These are phyloP conservation scores for Naso thynnoides DNA, from an alignment of 2,797 vertebrate species.

Conservation along the genomic window DNA sequence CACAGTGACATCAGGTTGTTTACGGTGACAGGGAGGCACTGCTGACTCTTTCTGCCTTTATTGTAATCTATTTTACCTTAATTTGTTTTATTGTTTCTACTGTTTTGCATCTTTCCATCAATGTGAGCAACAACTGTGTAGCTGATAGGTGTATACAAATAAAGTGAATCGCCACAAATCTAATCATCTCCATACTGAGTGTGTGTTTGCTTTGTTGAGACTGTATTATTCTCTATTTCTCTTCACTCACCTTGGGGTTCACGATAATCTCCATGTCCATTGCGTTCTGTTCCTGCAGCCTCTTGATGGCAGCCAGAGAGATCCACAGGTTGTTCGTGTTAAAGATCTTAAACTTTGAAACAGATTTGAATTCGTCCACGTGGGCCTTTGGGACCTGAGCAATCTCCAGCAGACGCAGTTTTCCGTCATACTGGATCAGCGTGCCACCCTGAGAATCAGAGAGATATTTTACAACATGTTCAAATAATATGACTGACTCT, in stretches of 20 bases:
- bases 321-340: conserved; percentile 98
- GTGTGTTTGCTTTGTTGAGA: too few relatives aligned
- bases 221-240: too few relatives aligned
- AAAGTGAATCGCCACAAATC: too few relatives aligned
- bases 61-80: too few relatives aligned
- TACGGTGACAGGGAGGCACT: too few relatives aligned
- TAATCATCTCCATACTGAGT: too few relatives aligned
- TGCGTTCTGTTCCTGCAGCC: conserved; percentile 91
- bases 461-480: not conserved
- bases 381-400: conserved; percentile 95
- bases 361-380: conserved; percentile 97
- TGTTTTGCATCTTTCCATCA: too few relatives aligned
- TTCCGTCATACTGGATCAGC: conserved; percentile 93
- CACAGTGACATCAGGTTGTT: too few relatives aligned
- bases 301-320: conserved; percentile 92
- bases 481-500: not conserved
- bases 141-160: too few relatives aligned
- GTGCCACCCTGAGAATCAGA: conserved; percentile 89
- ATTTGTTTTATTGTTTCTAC: too few relatives aligned
- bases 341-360: conserved; percentile 98
- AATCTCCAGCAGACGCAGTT: conserved; percentile 94
- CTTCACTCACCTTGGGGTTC: conserved; percentile 90
- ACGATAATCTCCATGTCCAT: conserved; percentile 97
- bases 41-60: too few relatives aligned
- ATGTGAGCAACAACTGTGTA: too few relatives aligned